These are phyloP conservation scores for Ephialtes manifestator DNA, from an alignment of 2,888 invertebrate genomes.

Conservation along the genomic window DNA sequence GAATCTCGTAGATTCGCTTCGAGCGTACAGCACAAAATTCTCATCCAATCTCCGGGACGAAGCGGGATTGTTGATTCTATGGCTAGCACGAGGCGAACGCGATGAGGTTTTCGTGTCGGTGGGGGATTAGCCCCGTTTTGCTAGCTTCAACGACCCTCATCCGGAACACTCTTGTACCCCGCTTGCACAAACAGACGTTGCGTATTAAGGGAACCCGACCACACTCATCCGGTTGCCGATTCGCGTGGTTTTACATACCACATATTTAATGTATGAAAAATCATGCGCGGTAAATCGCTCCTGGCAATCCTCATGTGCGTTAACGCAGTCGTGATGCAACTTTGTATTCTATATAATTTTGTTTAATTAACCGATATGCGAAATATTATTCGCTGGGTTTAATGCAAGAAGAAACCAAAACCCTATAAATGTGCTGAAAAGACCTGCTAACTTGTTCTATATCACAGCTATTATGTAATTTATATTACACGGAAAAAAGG, in stretches of 20 bases:
- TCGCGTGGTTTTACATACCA: conserved; percentile 4
- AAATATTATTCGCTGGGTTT: background rate
- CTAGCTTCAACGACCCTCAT: conserved; percentile 53
- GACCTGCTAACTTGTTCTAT: background rate
- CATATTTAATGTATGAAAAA: conserved; percentile 27
- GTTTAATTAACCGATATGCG: conserved; percentile 34
- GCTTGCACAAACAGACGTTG: conserved; percentile 59
- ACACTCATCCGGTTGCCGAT: conserved; percentile 44
- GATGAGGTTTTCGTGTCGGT: conserved; percentile 82
- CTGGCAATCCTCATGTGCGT: background rate
- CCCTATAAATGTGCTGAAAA: background rate
- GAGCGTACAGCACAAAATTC: background rate
- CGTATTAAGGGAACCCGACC: conserved; percentile 50
- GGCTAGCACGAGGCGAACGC: conserved; percentile 78
- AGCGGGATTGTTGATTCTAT: conserved; percentile 79
- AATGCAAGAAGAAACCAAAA: background rate
- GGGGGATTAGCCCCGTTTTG: conserved; percentile 75
- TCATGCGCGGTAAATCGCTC: conserved; percentile 33
- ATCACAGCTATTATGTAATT: background rate
- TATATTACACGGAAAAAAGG: no score
- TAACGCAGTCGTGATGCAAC: conserved; percentile 1
- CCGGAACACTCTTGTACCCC: conserved; percentile 46
- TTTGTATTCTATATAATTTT: conserved; percentile 26
- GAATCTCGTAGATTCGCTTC: background rate
- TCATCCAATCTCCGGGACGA: conserved; percentile 18